phyloP scores from a whole-genome alignment of 2,113 vertebrate genomes.

The Aleadryas rufinucha region DNA sequence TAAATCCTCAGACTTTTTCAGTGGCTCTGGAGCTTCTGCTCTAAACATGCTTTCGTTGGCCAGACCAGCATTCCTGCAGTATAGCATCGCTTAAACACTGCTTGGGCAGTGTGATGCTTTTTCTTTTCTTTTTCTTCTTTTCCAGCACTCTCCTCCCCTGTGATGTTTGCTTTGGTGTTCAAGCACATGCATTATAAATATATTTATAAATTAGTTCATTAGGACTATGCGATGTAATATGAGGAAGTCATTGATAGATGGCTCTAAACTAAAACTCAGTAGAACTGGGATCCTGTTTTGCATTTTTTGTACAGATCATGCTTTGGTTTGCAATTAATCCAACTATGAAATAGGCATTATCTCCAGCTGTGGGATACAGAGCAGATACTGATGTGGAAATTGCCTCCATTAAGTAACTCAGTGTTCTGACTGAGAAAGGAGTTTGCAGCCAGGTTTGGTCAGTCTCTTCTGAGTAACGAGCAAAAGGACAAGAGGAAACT shows the following conservation, averaged over 20 bases:
- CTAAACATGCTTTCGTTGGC: neutral
- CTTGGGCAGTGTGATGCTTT: neutral
- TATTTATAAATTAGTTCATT: neutral
- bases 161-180: neutral
- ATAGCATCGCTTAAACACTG: fast-evolving
- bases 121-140: neutral
- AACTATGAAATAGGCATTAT: neutral
- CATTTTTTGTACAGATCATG: neutral
- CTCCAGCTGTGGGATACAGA: neutral
- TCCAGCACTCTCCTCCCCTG: too few species aligned
- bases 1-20: neutral
- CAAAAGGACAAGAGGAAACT: neutral
- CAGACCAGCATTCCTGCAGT: neutral
- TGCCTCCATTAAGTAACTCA: neutral
- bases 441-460: neutral
- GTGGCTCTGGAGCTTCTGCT: neutral
- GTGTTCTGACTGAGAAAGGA: neutral
- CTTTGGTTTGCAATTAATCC: neutral
- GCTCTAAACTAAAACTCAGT: neutral
- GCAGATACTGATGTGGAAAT: neutral
- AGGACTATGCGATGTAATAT: neutral
- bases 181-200: neutral
- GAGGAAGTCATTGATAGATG: neutral
- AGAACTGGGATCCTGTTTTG: neutral
- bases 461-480: neutral